These are phyloP conservation scores for Melangyna quadrimaculata DNA, from an alignment of 2,888 invertebrate species.

Conservation along the genomic window DNA sequence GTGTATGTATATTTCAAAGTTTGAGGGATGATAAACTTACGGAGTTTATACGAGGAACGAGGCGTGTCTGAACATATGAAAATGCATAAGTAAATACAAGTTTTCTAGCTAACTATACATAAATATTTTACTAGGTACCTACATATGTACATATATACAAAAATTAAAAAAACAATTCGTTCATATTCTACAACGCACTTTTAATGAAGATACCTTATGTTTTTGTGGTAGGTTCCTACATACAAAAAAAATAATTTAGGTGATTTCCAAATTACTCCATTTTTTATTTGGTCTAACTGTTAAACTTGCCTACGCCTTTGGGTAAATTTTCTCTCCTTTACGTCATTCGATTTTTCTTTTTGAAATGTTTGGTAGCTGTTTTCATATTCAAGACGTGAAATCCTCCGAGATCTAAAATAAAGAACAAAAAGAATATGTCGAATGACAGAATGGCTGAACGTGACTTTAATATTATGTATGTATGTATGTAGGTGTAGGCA, in stretches of 20 bases:
- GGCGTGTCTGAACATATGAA: too few relatives aligned
- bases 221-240: too few relatives aligned
- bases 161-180: too few relatives aligned
- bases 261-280: background rate
- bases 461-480: conserved; percentile 1
- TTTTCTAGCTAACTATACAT: too few relatives aligned
- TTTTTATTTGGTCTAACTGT: background rate
- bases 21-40: too few relatives aligned
- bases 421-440: conserved; percentile 60
- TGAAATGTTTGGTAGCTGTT: conserved; percentile 39
- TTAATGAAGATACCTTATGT: too few relatives aligned
- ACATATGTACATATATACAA: too few relatives aligned
- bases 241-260: background rate
- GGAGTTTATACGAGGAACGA: too few relatives aligned
- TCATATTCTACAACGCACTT: too few relatives aligned
- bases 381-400: conserved; percentile 67
- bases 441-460: conserved; percentile 29
- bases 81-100: too few relatives aligned
- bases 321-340: background rate
- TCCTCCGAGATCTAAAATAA: conserved; percentile 33
- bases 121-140: too few relatives aligned
- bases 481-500: background rate
- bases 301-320: background rate
- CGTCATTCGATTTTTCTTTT: conserved; percentile 42
- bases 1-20: too few relatives aligned